Evolutionary conservation across 2,888 invertebrate genomes (phyloP).

Genomic region (Leucania comma): DNA sequence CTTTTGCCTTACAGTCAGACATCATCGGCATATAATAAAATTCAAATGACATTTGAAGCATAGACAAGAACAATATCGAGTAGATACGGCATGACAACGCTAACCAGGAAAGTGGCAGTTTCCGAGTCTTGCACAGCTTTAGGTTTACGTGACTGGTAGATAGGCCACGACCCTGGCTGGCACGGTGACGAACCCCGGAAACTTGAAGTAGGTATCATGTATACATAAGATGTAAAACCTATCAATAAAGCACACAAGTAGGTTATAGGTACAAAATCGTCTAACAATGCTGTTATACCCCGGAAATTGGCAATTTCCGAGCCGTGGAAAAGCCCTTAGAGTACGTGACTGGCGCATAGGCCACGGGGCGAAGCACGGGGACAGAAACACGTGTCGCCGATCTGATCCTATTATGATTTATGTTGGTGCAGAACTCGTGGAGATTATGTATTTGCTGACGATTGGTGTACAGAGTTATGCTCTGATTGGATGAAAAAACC

Average conservation of each 20-base stretch:
- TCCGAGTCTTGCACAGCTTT: conserved; percentile 17
- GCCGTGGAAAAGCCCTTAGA: conserved; percentile 25
- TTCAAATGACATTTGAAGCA: too few species aligned
- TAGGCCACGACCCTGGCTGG: conserved; percentile 36
- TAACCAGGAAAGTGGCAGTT: conserved; percentile 36
- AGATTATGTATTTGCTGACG: conserved; percentile 20
- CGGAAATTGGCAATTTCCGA: conserved; percentile 37
- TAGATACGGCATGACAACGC: neutral
- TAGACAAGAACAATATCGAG: too few species aligned
- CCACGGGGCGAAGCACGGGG: conserved; percentile 57
- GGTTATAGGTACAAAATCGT: neutral
- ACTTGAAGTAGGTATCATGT: neutral
- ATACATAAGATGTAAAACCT: neutral
- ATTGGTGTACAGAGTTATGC: conserved; percentile 9
- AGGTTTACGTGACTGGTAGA: conserved; percentile 51
- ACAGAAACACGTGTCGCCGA: conserved; percentile 60
- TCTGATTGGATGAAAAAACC: conserved; percentile 7
- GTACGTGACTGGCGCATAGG: conserved; percentile 52
- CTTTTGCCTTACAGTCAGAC: too few species aligned
- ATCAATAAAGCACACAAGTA: neutral
- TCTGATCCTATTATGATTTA: conserved; percentile 65
- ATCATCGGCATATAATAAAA: too few species aligned
- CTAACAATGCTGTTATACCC: conserved; percentile 11
- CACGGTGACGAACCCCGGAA: conserved; percentile 22
- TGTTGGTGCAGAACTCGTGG: conserved; percentile 32